Percentiles rank a stretch among this genome's conserved stretches.
phyloP scores from a whole-genome alignment of 1,140 invertebrate species.

The Acyrthosiphon pisum region DNA sequence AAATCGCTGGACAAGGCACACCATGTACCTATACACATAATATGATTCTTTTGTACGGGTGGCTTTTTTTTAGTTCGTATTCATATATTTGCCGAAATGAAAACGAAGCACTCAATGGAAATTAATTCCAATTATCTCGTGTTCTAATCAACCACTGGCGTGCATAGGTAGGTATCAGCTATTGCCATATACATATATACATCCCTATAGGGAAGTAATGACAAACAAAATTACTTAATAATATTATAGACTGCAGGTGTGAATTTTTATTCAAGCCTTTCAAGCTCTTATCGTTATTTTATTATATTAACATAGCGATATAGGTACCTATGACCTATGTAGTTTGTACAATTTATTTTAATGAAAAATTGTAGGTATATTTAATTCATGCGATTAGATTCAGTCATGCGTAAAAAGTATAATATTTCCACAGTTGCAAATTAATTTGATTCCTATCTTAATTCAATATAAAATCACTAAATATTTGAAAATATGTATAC shows the following conservation, averaged over 20 bases:
- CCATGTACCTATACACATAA: background rate
- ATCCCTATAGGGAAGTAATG: background rate
- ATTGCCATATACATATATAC: too few relatives aligned
- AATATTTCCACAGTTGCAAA: background rate
- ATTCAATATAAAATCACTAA: background rate
- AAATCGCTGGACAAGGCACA: conserved; percentile 4
- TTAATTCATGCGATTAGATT: background rate
- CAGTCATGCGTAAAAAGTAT: background rate
- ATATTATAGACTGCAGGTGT: background rate
- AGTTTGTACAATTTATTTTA: background rate
- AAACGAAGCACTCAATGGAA: conserved; percentile 19
- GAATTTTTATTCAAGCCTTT: background rate
- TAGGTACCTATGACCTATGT: background rate
- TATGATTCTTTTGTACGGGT: conserved; percentile 15
- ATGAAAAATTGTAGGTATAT: background rate
- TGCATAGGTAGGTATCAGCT: background rate
- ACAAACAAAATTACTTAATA: conserved; percentile 39
- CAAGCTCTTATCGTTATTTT: background rate
- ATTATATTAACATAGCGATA: background rate
- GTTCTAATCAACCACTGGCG: background rate
- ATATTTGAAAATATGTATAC: background rate
- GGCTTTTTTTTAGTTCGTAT: background rate
- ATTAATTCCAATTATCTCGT: conserved; percentile 24
- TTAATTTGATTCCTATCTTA: background rate
- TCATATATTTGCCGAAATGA: background rate